phyloP scores from a whole-genome alignment of 1,140 invertebrate genomes.

The Apis dorsata region DNA sequence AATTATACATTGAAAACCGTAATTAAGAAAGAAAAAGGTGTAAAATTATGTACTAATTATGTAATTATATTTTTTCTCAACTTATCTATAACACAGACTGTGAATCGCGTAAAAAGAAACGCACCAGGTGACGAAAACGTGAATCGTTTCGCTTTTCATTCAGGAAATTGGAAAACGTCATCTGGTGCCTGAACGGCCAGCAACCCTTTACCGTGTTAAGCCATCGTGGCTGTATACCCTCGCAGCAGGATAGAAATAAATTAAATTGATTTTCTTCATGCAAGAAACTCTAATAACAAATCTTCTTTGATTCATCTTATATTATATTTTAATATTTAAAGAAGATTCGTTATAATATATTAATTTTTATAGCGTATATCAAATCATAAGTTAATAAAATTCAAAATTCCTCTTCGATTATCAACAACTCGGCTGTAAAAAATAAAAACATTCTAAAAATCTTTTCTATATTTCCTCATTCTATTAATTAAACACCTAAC shows the following conservation, averaged over 20 bases:
- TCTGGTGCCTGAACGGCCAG: conserved; percentile 62
- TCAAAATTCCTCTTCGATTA: too few relatives aligned
- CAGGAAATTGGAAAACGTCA: conserved; percentile 78
- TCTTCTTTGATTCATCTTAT: background rate
- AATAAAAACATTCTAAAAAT: too few relatives aligned
- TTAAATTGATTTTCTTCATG: conserved; percentile 67
- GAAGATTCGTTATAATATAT: background rate
- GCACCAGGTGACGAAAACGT: conserved; percentile 72
- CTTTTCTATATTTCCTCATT: too few relatives aligned
- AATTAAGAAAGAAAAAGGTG: conserved; percentile 14
- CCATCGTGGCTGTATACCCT: conserved; percentile 49
- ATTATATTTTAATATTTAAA: background rate
- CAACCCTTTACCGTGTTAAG: conserved; percentile 69
- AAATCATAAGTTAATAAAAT: too few relatives aligned
- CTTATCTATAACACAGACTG: conserved; percentile 16
- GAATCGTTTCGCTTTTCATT: conserved; percentile 73
- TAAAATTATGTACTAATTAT: background rate
- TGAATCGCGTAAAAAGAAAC: conserved; percentile 39
- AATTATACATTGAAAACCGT: background rate
- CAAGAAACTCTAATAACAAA: background rate
- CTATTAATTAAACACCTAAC: too few relatives aligned
- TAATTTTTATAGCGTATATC: background rate
- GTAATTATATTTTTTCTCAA: conserved; percentile 11
- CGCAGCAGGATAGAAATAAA: conserved; percentile 71
- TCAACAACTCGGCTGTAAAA: too few relatives aligned